These are phyloP conservation scores for Pseudopipra pipra DNA, from an alignment of 2,113 vertebrate genomes.

Conservation along the genomic window DNA sequence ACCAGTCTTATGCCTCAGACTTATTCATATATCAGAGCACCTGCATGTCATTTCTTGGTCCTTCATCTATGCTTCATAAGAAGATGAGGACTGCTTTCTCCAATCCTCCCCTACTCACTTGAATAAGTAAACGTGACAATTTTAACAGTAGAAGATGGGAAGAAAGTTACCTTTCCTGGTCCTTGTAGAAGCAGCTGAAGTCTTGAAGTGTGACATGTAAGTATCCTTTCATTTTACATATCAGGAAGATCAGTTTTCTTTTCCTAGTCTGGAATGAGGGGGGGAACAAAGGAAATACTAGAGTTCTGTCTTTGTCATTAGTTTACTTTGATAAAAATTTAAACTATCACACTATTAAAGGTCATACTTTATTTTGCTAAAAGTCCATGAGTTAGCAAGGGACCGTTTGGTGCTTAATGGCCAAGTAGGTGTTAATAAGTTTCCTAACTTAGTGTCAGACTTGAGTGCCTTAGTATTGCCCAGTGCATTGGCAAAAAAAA, in stretches of 20 bases:
- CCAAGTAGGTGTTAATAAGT: not conserved
- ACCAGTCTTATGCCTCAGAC: not conserved
- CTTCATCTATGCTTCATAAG: not conserved
- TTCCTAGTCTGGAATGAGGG: not conserved
- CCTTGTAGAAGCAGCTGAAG: not conserved
- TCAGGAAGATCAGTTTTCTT: not conserved
- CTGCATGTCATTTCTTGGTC: not conserved
- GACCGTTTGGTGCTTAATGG: not conserved
- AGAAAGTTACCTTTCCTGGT: not conserved
- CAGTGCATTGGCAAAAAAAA: not conserved
- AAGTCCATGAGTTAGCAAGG: not conserved
- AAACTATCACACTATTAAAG: not conserved
- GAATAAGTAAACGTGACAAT: not conserved
- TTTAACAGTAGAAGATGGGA: not conserved
- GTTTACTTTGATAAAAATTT: not conserved
- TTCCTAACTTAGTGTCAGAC: not conserved
- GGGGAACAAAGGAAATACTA: not conserved
- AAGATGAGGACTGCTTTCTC: not conserved
- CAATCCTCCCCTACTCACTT: not conserved
- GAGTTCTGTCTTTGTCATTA: not conserved
- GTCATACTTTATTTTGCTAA: not conserved
- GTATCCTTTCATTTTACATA: not conserved
- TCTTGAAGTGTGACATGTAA: not conserved
- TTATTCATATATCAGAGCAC: not conserved
- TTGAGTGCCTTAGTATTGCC: not conserved